Evolutionary conservation across 2,888 invertebrate species (phyloP).

Genomic region (Cataglyphis cursor): DNA sequence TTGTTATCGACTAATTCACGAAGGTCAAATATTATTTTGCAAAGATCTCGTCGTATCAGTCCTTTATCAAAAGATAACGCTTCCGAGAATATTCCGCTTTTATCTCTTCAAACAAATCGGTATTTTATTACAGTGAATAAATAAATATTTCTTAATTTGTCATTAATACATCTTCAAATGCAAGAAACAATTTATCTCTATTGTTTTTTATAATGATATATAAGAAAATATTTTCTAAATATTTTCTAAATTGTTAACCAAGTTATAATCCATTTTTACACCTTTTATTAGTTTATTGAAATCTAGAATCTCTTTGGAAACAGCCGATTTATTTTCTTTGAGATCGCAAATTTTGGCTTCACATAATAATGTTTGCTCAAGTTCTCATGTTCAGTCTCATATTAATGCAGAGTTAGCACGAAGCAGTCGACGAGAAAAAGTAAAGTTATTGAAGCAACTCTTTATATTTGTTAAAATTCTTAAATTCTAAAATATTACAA

Average conservation of each 20-base stretch:
- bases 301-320: constrained; percentile 63
- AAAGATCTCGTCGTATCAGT: constrained; percentile 40
- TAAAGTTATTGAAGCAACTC: constrained; percentile 55
- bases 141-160: not conserved
- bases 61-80: constrained; percentile 55
- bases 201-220: not conserved
- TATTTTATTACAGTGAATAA: not conserved
- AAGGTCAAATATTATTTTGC: constrained; percentile 1
- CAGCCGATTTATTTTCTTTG: constrained; percentile 72
- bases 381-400: constrained; percentile 82
- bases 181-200: not conserved
- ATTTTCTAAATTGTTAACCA: not conserved
- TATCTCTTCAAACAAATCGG: constrained; percentile 43
- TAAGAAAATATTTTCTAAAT: not conserved
- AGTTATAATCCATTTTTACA: not conserved
- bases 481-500: not conserved
- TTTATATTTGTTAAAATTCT: not conserved
- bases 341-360: constrained; percentile 80
- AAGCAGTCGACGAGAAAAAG: constrained; percentile 75
- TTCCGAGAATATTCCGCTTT: constrained; percentile 19
- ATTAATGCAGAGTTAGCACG: constrained; percentile 80
- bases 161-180: not conserved
- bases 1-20: constrained; percentile 39
- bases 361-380: constrained; percentile 80
- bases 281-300: constrained; percentile 59